Evolutionary conservation across 2,888 invertebrate species (phyloP).

Genomic region (Zygogramma bicolorata): DNA sequence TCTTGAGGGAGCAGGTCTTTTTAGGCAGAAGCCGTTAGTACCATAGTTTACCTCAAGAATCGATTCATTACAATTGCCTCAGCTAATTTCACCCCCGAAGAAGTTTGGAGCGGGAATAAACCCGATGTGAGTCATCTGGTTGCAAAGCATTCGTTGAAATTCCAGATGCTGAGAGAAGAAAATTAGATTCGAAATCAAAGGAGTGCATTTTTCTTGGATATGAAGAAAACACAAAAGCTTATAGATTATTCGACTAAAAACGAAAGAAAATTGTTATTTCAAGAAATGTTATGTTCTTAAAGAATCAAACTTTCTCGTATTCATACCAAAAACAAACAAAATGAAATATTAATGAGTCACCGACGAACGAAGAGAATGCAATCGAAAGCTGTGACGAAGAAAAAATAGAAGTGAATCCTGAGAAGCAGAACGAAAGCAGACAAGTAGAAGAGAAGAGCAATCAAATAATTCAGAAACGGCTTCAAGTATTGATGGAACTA

Average conservation of each 20-base stretch:
- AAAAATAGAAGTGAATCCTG: not conserved
- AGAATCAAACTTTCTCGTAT: not conserved
- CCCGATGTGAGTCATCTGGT: not conserved
- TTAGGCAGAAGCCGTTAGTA: conserved; percentile 16
- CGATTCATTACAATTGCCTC: not conserved
- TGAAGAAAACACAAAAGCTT: not conserved
- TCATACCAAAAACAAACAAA: not conserved
- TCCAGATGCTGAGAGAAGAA: conserved; percentile 11
- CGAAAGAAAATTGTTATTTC: conserved; percentile 12
- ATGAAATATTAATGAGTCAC: not conserved
- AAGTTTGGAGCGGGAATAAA: conserved; percentile 20
- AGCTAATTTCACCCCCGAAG: conserved; percentile 4
- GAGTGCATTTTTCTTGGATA: conserved; percentile 14
- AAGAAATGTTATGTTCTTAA: not conserved
- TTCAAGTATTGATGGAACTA: not conserved
- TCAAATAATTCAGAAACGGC: not conserved
- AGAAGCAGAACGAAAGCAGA: not conserved
- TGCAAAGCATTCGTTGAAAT: conserved; percentile 10
- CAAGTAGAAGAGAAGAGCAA: not conserved
- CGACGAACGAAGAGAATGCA: not conserved
- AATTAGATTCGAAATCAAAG: conserved; percentile 8
- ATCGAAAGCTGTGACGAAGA: not conserved
- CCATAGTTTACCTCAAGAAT: conserved; percentile 17
- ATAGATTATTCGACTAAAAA: conserved; percentile 4
- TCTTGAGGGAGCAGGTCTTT: conserved; percentile 11